Conservation (phyloP, 23 tunicate genomes). For the Oikopleura dioica region DNA sequence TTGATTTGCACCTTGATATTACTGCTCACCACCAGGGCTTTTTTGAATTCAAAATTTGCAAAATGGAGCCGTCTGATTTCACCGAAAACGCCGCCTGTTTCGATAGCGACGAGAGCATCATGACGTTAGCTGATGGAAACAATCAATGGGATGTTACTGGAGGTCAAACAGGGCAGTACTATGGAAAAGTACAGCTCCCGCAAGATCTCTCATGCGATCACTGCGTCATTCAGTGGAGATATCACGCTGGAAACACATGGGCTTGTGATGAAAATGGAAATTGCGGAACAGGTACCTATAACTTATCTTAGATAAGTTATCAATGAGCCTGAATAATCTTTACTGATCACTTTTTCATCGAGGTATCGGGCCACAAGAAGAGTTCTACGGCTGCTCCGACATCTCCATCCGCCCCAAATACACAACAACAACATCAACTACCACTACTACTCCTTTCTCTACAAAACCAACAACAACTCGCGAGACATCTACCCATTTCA, state of each 20-base stretch:
- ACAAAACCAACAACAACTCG: neutral
- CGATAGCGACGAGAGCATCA: neutral
- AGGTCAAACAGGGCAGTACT: slow-evolving; percentile 7
- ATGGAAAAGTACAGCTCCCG: slow-evolving; percentile 20
- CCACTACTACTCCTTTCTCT: neutral
- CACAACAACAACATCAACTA: neutral
- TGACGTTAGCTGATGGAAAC: neutral
- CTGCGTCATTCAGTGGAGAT: slow-evolving; percentile 51
- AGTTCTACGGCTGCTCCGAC: slow-evolving; percentile 56
- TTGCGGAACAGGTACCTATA: too few species aligned
- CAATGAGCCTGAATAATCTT: too few species aligned
- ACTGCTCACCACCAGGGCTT: slow-evolving; percentile 52
- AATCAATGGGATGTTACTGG: neutral
- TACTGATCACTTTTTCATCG: too few species aligned
- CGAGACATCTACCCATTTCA: neutral
- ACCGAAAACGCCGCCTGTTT: neutral
- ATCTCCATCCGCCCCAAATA: slow-evolving; percentile 15
- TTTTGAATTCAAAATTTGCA: slow-evolving; percentile 40
- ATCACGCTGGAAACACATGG: slow-evolving; percentile 47
- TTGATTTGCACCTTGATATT: slow-evolving; percentile 23
- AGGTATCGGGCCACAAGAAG: slow-evolving; percentile 41
- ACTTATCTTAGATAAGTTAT: too few species aligned
- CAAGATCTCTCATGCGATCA: slow-evolving; percentile 23
- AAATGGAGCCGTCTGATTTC: neutral
- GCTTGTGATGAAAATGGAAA: slow-evolving; percentile 23